Percentiles rank a stretch among this genome's conserved stretches.
Evolutionary conservation across 2,888 invertebrate genomes (phyloP).

Genomic region (Labia minor): DNA sequence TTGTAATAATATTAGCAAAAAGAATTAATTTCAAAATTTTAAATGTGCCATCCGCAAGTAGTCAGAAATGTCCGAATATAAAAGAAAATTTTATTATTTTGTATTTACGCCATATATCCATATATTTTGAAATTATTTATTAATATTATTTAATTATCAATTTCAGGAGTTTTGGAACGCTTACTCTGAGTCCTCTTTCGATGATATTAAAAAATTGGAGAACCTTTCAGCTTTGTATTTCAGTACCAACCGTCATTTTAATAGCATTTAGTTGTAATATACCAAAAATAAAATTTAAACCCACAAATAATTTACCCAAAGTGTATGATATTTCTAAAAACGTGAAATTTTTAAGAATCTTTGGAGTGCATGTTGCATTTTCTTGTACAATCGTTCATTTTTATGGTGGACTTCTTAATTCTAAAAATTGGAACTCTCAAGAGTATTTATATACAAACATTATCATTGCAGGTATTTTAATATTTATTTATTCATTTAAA

Average conservation of each 20-base stretch:
- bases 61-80: too few species aligned
- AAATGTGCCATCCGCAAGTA: too few species aligned
- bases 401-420: not conserved
- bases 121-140: too few species aligned
- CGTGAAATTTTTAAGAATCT: not conserved
- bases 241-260: not conserved
- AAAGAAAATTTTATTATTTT: too few species aligned
- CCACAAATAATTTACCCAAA: too few species aligned
- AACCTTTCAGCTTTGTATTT: not conserved
- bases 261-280: not conserved
- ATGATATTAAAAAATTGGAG: not conserved
- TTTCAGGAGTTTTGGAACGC: not conserved
- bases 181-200: not conserved
- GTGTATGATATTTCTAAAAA: not conserved
- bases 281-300: not conserved
- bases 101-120: too few species aligned
- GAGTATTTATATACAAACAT: not conserved
- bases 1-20: too few species aligned
- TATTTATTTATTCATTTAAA: not conserved
- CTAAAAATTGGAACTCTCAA: not conserved
- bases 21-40: too few species aligned
- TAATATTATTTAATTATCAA: too few species aligned
- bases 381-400: not conserved
- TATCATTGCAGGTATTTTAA: not conserved
- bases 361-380: not conserved